Base-by-base conservation (phyloP, 2,797 vertebrate species). In the Danio kyathit region DNA sequence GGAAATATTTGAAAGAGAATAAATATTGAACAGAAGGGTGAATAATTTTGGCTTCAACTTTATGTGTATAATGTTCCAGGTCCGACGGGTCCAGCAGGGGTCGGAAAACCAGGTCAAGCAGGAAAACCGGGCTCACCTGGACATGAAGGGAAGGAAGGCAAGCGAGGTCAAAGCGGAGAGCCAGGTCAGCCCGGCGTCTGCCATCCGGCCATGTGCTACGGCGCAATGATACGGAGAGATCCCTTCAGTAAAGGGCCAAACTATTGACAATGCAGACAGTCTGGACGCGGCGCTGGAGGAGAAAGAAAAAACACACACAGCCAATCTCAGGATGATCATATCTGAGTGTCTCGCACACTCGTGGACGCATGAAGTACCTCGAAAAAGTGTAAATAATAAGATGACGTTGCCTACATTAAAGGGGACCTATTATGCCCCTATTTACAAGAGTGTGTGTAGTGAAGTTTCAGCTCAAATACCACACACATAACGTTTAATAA, bases 211-310 rank as follows among this genome's bases (percentile, higher is more conserved):
- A 88, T 97, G 76, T 99, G 98, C 91, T 98, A 99, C 67, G 92
- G 95, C 85, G 93, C 94, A 70, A 94, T 97, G 91, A 95, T 96
- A 86, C 93, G 97, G 86, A 94, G 94, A 91, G 95, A 97, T 92
- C 93, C 95, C 72, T 99, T 96, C 89, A 95, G 95, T 91, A 99
- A 99, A 95, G 97, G 97, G 88, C 97, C 97, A 88, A 97, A 96
- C 91, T 99, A 98, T 95, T 99, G 95, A 93, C 43, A 70, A 49
- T 57, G 21, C 48, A 54, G 71, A 85, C 46, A 82, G 87, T 88
- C 83, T 82, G 66, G 83, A 89, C 87, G 86, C 90, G 88, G 89
- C 87, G 86, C 52, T 69, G 74, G 82, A 77, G 87, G 89, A 85
- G 89, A 82, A 54, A 79, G 82, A 71, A 80, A 85, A 40, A 38